Evolutionary conservation across 2,797 vertebrate genomes (phyloP).

Genomic region (Synanceia verrucosa): DNA sequence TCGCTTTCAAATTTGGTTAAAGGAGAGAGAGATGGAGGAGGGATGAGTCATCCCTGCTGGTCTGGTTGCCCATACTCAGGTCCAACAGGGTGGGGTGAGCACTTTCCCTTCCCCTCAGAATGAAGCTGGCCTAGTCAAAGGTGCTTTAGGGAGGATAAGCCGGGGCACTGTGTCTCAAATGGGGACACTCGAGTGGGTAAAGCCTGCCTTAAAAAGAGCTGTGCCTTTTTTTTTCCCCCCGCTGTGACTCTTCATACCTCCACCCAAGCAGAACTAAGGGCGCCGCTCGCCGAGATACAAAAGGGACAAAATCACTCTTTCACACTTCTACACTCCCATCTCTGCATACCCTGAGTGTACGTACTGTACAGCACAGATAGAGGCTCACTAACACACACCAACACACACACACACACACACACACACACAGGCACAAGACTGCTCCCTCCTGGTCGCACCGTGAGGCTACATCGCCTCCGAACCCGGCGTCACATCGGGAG

Average conservation of each 20-base stretch:
- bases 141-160: constrained; percentile 68
- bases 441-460: constrained; percentile 65
- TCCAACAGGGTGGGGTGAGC: constrained; percentile 21
- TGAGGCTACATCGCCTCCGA: constrained; percentile 35
- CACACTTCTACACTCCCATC: constrained; percentile 65
- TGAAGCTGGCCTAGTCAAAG: constrained; percentile 63
- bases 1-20: constrained; percentile 66
- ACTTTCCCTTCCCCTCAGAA: neutral
- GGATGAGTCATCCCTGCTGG: constrained; percentile 67
- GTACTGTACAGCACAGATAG: constrained; percentile 38
- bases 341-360: constrained; percentile 50
- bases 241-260: constrained; percentile 69
- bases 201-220: constrained; percentile 69
- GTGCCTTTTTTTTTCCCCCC: constrained; percentile 35
- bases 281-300: constrained; percentile 62
- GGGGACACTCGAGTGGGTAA: constrained; percentile 77
- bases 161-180: constrained; percentile 71
- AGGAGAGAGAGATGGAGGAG: constrained; percentile 31
- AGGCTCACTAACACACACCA: constrained; percentile 35
- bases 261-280: constrained; percentile 78
- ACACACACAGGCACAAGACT: constrained; percentile 68
- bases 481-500: constrained; percentile 16
- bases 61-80: constrained; percentile 55
- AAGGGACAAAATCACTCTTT: constrained; percentile 72
- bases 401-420: constrained; percentile 31